Conservation (phyloP, 2,797 vertebrate species). For the Coregonus sp. region DNA sequence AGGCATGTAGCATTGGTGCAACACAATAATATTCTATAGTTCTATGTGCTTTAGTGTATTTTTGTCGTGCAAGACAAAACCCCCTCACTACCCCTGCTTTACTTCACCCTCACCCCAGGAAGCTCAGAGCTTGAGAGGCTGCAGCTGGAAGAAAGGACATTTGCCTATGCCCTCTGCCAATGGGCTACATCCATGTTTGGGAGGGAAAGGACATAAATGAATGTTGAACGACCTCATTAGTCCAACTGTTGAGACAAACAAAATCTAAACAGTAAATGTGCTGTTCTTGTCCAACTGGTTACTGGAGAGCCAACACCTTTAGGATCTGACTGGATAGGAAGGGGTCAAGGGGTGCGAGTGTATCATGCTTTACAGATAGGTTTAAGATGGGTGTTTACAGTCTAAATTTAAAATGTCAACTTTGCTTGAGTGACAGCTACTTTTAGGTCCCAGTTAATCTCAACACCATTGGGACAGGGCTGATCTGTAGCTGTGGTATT, state of each 20-base stretch:
- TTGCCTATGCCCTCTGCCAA: conserved; percentile 3
- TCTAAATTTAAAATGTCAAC: background rate
- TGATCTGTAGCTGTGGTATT: background rate
- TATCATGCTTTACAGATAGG: background rate
- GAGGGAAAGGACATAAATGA: background rate
- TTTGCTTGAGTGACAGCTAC: background rate
- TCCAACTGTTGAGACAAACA: background rate
- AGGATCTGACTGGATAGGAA: background rate
- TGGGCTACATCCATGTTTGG: background rate
- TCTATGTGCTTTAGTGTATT: too few species aligned
- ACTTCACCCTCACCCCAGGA: conserved; percentile 2
- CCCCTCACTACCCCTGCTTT: background rate
- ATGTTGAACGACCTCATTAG: conserved; percentile 10
- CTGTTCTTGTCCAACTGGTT: conserved; percentile 10
- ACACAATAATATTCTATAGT: background rate
- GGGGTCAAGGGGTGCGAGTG: background rate
- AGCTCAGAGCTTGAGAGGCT: background rate
- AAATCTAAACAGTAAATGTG: conserved; percentile 25
- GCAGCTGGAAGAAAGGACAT: background rate
- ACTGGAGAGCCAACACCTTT: background rate
- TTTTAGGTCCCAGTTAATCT: background rate
- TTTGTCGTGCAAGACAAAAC: too few species aligned
- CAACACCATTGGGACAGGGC: background rate
- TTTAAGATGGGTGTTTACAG: background rate
- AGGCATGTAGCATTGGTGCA: conserved; percentile 2